These are phyloP conservation scores for Hipparchia semele DNA, from an alignment of 2,888 invertebrate species.

Conservation along the genomic window DNA sequence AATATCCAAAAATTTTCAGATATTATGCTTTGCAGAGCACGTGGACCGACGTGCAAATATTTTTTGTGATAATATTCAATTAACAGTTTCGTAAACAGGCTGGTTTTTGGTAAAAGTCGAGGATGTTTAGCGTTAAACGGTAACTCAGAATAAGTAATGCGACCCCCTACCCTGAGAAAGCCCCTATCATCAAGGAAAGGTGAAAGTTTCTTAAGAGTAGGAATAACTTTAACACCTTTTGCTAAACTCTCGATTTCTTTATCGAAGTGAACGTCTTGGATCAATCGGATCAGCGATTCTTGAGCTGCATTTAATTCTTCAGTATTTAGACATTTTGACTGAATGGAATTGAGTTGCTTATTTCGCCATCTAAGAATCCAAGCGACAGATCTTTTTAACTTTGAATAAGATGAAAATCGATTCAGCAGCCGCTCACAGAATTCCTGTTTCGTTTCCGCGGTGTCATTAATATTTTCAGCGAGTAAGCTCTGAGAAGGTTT, in stretches of 20 bases:
- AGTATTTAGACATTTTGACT: neutral
- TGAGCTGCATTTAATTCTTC: slow-evolving; percentile 2
- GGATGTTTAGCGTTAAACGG: neutral
- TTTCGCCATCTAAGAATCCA: neutral
- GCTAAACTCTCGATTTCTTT: neutral
- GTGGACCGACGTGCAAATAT: neutral
- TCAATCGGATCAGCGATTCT: neutral
- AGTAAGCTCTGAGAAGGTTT: neutral
- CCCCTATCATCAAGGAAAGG: neutral
- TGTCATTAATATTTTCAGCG: neutral
- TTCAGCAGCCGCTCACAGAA: neutral
- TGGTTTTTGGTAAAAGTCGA: neutral
- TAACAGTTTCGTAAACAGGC: neutral
- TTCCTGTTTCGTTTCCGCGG: neutral
- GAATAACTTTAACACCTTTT: neutral
- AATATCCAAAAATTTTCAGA: neutral
- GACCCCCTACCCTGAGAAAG: no score
- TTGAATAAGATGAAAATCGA: neutral
- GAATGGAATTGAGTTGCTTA: neutral
- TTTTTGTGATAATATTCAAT: neutral
- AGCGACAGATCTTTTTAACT: neutral
- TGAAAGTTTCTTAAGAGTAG: neutral
- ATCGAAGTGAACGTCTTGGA: neutral
- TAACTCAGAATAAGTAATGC: no score
- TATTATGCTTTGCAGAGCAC: neutral